These are phyloP conservation scores for Aegotheles bennettii DNA, from an alignment of 2,113 vertebrate species.

Conservation along the genomic window DNA sequence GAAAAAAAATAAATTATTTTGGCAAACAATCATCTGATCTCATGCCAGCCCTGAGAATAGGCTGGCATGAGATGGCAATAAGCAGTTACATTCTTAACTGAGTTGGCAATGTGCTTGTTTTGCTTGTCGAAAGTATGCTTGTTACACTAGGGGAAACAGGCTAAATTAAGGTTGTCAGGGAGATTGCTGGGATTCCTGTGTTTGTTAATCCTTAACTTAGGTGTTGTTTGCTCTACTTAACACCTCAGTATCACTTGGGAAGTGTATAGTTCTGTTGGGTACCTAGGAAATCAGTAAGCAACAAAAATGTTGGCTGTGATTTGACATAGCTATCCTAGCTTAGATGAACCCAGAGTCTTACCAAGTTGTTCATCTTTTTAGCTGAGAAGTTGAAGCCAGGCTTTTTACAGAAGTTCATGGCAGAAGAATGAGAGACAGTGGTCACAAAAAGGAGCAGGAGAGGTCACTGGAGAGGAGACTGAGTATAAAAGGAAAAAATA, in stretches of 20 bases:
- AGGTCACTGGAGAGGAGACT: not conserved
- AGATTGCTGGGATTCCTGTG: not conserved
- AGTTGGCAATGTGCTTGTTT: not conserved
- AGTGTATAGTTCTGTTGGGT: not conserved
- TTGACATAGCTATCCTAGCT: not conserved
- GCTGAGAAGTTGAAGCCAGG: not conserved
- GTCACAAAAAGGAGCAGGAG: not conserved
- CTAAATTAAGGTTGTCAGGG: constrained; percentile 18
- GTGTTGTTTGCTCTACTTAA: not conserved
- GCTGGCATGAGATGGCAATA: not conserved
- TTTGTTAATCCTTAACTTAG: not conserved
- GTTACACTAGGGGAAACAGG: not conserved
- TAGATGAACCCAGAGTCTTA: not conserved
- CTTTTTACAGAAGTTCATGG: not conserved
- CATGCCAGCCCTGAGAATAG: not conserved
- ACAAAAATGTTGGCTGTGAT: not conserved
- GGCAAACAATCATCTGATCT: not conserved
- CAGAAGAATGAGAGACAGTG: not conserved
- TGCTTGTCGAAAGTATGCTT: not conserved
- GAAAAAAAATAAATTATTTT: not conserved
- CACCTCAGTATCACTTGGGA: not conserved
- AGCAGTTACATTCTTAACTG: not conserved
- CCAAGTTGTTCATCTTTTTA: not conserved
- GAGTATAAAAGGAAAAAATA: not conserved
- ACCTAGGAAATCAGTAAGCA: not conserved